Conservation (phyloP, 2,888 invertebrate genomes). For the Griposia aprilina region DNA sequence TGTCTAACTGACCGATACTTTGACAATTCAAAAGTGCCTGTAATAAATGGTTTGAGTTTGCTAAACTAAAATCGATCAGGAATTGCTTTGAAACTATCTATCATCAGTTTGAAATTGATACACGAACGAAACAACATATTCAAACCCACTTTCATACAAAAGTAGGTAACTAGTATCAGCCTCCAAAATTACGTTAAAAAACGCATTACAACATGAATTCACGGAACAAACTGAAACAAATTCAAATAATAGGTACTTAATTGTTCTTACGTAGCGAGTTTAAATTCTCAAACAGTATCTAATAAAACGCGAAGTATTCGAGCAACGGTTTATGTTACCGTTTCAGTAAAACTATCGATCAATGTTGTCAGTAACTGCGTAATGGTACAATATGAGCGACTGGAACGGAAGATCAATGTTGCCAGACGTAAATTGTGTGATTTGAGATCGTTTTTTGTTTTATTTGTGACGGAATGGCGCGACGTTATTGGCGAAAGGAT, state of each 20-base stretch:
- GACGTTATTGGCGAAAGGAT: conserved; percentile 3
- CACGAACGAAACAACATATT: conserved; percentile 1
- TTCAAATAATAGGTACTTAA: conserved; percentile 50
- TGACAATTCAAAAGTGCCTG: too few relatives aligned
- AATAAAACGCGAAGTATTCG: conserved; percentile 49
- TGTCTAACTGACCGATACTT: too few relatives aligned
- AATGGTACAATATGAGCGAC: conserved; percentile 44
- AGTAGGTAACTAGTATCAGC: conserved; percentile 14
- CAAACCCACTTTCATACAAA: conserved; percentile 19
- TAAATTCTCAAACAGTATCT: conserved; percentile 48
- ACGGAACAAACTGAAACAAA: conserved; percentile 36
- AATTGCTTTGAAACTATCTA: not conserved
- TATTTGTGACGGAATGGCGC: conserved; percentile 18
- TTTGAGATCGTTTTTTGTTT: conserved; percentile 37
- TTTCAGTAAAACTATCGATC: conserved; percentile 62
- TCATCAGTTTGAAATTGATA: conserved; percentile 12
- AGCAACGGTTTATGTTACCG: conserved; percentile 60
- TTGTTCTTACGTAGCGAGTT: conserved; percentile 53
- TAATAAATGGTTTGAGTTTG: too few relatives aligned
- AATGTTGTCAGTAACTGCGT: conserved; percentile 46
- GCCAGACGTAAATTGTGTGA: conserved; percentile 27
- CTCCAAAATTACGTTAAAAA: conserved; percentile 19
- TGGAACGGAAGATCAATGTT: conserved; percentile 44
- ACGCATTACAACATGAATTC: conserved; percentile 35
- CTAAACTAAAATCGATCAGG: not conserved